A percentile compares a stretch with the other conserved stretches of the same genome.
These are phyloP conservation scores for Muscidifurax raptorellus DNA, from an alignment of 1,140 invertebrate species.

Conservation along the genomic window DNA sequence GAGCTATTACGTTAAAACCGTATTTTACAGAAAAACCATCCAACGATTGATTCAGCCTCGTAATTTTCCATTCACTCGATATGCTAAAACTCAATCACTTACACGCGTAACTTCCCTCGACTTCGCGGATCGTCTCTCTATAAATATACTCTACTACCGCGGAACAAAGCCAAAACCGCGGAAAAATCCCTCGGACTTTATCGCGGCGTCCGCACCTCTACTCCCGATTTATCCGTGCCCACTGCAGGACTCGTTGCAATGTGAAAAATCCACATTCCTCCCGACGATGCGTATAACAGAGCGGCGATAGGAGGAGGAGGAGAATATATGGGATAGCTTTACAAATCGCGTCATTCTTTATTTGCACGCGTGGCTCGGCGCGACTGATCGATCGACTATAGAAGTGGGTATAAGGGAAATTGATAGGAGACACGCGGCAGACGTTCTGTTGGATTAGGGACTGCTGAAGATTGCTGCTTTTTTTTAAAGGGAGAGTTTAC, in stretches of 20 bases:
- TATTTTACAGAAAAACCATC: too few species aligned
- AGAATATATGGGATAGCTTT: not conserved
- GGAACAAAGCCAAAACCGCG: not conserved
- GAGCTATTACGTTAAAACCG: too few species aligned
- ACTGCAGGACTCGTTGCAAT: not conserved
- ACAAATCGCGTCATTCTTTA: not conserved
- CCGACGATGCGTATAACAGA: not conserved
- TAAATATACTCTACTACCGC: too few species aligned
- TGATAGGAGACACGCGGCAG: not conserved
- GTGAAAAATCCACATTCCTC: not conserved
- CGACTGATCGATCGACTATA: not conserved
- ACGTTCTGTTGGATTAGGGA: not conserved
- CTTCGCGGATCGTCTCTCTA: too few species aligned
- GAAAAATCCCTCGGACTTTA: not conserved
- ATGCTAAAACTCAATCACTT: too few species aligned
- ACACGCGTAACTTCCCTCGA: not conserved
- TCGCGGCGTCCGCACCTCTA: not conserved
- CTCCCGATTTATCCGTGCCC: not conserved
- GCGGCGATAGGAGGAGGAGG: too few species aligned
- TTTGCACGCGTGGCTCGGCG: not conserved
- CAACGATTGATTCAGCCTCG: too few species aligned
- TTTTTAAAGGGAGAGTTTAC: too few species aligned
- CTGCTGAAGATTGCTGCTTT: too few species aligned
- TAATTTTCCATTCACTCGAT: too few species aligned
- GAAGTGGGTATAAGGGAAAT: not conserved